Percentiles rank a stretch among this genome's conserved stretches.
Conservation (phyloP, 2,113 vertebrate species). For the Lagopus muta region DNA sequence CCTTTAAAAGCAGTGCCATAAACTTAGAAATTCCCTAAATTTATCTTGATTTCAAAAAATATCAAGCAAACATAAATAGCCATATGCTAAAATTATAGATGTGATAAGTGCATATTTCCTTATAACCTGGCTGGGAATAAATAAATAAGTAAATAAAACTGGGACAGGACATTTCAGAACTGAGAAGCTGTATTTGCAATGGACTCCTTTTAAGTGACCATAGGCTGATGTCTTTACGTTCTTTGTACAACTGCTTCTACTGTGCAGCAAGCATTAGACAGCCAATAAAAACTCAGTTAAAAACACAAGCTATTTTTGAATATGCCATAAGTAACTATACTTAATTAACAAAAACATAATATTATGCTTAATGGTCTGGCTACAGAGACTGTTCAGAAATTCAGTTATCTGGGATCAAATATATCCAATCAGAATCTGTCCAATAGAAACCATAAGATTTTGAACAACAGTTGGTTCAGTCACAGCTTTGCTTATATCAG, state of each 20-base stretch:
- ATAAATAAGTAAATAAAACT: neutral
- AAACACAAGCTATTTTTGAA: neutral
- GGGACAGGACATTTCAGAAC: neutral
- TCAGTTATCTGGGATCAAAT: neutral
- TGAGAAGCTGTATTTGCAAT: neutral
- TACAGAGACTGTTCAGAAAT: neutral
- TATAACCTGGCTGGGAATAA: neutral
- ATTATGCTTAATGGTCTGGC: neutral
- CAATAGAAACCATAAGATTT: neutral
- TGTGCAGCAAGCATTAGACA: neutral
- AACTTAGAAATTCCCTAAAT: neutral
- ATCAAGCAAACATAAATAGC: neutral
- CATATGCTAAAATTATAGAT: neutral
- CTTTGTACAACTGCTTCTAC: neutral
- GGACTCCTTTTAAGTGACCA: neutral
- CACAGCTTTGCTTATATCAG: neutral
- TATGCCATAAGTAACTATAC: neutral
- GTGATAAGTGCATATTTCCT: neutral
- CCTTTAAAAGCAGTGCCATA: neutral
- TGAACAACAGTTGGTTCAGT: neutral
- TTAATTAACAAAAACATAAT: conserved; percentile 13
- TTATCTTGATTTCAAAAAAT: neutral
- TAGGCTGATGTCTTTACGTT: neutral
- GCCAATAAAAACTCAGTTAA: neutral
- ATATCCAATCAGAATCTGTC: neutral